Base-by-base conservation (phyloP, 2,888 invertebrate genomes). In the Eristalinus sepulchralis region DNA sequence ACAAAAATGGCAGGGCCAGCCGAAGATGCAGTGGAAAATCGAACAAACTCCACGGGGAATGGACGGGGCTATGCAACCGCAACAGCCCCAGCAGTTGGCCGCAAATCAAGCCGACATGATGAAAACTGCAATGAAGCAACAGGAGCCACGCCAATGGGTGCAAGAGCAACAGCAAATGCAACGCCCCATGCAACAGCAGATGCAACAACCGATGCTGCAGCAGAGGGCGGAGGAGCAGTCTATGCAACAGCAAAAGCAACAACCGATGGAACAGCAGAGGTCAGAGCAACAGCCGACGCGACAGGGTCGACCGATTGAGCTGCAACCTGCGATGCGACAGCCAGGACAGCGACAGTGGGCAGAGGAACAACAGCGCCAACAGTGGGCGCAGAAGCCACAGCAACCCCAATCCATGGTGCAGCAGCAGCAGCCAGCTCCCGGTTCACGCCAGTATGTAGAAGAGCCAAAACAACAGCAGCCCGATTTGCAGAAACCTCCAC, bases 151-250 rank as follows among this genome's bases (percentile, higher is more conserved):
- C 8, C 77, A 68, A 55, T 77, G 60, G 68, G 11, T 62, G 3
- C 66, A 82, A 34, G 70, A 77, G 47, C 66, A 27, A 6, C n/a
- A n/a, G 22, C 66, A 36, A 6, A 31, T 9, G 31, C 62, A 13
- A 62, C 62, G 31, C 13, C 66, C 36, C 8, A 31, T 8, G 31
- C 33, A 31, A 33, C 63, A 63, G 11, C 63, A 70, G 60, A 70
- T n/a, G n/a, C n/a, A n/a, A n/a, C n/a, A n/a, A n/a, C n/a, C 60
- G 31, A 53, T n/a, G 8, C 39, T 67, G 20, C 76, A 71, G 17
- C 68, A 75, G 59, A 62, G 59, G 36, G 10, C 80, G 70, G 75
- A 79, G 47, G 67, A 83, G 33, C 72, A 68, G 11, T 47, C 79
- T 9, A 13, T 17, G 1, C 78, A 77, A 2, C 81, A 72, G 24